Percentiles rank a stretch among this genome's conserved stretches.
phyloP scores from a whole-genome alignment of 2,113 vertebrate species.

The Chlorodrepanis virens region DNA sequence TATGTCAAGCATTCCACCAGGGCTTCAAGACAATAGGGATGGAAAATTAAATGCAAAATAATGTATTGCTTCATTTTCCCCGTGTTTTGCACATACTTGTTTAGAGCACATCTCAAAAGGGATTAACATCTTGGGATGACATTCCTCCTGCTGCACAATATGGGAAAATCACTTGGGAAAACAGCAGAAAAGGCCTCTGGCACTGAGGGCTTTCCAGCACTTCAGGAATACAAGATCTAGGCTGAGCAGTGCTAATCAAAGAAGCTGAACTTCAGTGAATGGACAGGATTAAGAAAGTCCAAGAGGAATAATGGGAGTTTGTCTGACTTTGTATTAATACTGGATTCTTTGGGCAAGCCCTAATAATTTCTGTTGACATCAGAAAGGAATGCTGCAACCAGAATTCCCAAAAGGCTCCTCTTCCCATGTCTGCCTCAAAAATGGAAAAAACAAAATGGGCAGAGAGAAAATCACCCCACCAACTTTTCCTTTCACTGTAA shows the following conservation, averaged over 20 bases:
- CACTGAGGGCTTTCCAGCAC: neutral
- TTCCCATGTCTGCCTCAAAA: neutral
- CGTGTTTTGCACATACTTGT: neutral
- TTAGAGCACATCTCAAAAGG: neutral
- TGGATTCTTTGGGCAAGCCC: neutral
- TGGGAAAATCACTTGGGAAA: neutral
- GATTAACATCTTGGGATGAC: neutral
- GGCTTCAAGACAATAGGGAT: neutral
- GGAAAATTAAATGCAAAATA: constrained; percentile 12
- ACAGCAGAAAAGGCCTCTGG: neutral
- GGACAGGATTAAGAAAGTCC: neutral
- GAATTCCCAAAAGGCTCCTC: neutral
- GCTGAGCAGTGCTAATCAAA: neutral
- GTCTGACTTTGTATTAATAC: neutral
- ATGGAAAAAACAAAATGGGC: neutral
- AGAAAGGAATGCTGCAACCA: neutral
- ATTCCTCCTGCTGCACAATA: neutral
- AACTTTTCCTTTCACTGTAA: neutral
- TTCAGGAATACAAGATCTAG: neutral
- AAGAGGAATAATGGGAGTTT: neutral
- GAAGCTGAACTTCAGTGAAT: neutral
- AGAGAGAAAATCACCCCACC: neutral
- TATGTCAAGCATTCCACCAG: neutral
- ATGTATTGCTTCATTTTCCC: neutral
- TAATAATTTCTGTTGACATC: neutral